phyloP scores from a whole-genome alignment of 2,797 vertebrate species.

The Peromyscus nudipes region DNA sequence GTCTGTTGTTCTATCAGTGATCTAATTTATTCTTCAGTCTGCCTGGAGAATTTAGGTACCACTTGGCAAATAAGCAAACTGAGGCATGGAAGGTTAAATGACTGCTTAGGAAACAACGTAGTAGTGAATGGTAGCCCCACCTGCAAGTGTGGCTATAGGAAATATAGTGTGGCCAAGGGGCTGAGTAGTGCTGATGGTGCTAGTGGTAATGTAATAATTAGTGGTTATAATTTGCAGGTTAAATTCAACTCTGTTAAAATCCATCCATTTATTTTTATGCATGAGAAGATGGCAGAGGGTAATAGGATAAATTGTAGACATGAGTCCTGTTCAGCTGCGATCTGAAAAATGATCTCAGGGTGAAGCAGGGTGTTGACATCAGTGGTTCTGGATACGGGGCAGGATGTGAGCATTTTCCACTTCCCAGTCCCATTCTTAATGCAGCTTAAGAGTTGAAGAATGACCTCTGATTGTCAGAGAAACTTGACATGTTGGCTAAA shows the following conservation, averaged over 20 bases:
- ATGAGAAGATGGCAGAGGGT: background rate
- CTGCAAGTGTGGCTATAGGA: background rate
- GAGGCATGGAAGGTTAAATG: background rate
- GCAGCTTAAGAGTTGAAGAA: background rate
- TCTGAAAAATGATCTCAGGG: background rate
- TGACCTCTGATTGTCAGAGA: constrained; percentile 18
- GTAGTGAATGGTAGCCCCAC: too few species aligned
- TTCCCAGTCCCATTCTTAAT: background rate
- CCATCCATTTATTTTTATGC: background rate
- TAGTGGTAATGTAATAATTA: background rate
- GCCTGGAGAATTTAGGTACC: background rate
- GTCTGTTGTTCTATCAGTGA: background rate
- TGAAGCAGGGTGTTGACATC: background rate
- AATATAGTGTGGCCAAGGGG: accelerated
- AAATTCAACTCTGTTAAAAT: background rate
- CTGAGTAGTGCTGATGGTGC: accelerated
- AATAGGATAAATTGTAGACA: constrained; percentile 30
- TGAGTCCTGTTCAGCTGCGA: background rate
- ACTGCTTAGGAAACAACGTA: background rate
- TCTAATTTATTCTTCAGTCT: constrained; percentile 5
- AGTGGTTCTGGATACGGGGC: background rate
- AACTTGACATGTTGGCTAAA: background rate
- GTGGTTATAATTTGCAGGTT: background rate
- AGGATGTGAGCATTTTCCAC: background rate
- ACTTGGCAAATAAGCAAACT: background rate